phyloP scores from a whole-genome alignment of 2,797 vertebrate genomes.

The Megaceryle alcyon region DNA sequence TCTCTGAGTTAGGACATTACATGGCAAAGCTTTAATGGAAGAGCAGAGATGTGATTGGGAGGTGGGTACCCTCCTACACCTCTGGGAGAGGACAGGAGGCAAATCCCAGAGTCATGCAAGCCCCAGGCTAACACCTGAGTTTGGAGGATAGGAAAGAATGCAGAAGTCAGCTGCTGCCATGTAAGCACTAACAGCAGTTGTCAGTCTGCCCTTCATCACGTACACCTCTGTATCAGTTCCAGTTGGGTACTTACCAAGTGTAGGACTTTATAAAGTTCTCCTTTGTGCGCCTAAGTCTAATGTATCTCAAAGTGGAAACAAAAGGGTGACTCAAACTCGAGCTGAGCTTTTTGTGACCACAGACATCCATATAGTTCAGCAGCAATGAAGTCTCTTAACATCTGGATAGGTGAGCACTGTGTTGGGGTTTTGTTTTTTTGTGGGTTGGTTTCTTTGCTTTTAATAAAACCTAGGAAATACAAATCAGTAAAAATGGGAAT shows the following conservation, averaged over 20 bases:
- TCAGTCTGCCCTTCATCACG: not conserved
- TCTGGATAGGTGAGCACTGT: not conserved
- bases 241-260: not conserved
- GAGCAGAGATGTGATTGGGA: not conserved
- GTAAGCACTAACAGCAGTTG: not conserved
- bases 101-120: not conserved
- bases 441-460: not conserved
- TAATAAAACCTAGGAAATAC: not conserved
- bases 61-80: not conserved
- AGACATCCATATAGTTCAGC: not conserved
- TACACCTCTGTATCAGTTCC: not conserved
- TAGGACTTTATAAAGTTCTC: not conserved
- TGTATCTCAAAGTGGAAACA: not conserved
- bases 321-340: not conserved
- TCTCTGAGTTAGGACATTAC: not conserved
- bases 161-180: not conserved
- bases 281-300: not conserved
- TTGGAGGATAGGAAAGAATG: not conserved
- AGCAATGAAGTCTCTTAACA: not conserved
- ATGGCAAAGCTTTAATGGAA: not conserved
- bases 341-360: not conserved
- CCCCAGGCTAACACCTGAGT: not conserved
- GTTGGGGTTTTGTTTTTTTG: not conserved
- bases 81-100: not conserved
- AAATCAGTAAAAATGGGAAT: not conserved